Evolutionary conservation across 1,140 invertebrate species (phyloP), one percentile per base, ranked within the genome.

Genomic region (Drosophila pruinosa): DNA sequence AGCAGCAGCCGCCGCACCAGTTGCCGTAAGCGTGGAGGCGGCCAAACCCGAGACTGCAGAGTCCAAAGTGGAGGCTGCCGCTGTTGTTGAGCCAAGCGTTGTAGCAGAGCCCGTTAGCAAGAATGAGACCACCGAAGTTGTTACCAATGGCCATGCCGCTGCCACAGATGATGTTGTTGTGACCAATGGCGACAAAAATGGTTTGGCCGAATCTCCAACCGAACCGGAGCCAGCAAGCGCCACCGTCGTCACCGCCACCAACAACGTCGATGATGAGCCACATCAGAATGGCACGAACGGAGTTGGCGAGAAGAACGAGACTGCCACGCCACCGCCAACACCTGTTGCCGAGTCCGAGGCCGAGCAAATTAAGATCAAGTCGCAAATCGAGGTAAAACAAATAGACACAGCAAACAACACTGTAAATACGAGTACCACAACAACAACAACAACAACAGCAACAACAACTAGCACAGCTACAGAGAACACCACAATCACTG

Each of bases 41-140:
- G 38, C 48, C 63, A 72, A 73, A 36, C 17, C 56, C 62, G 77
- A 45, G 64, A 72, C 6, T 28, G 67, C n/a, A 72, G 58, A 61
- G 7, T 17, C 17, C 73, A 92, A 92, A 3, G 92, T 92, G 72
- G 92, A 93, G 91, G 92, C 93, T 15, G 50, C 56, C 12, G 48
- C 47, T 28, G 61, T 39, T 38, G 57, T 50, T 24, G 81, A 85
- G 57, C 52, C 71, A 39, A 74, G 17, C 5, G 59, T 24, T 43
- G 69, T 56, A 0, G 43, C 41, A 59, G 47, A 64, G 31, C 19
- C 72, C 36, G 58, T 34, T n/a, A 34, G 31, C n/a, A 34, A 12
- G 10, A 12, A 4, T 34, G 52, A 14, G 2, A 58, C 15, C 39
- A 38, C 56, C 17, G 76, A 68, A 62, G 75, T 73, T 34, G 82